Conservation (phyloP, 2,888 invertebrate genomes). For the Dryobota labecula region DNA sequence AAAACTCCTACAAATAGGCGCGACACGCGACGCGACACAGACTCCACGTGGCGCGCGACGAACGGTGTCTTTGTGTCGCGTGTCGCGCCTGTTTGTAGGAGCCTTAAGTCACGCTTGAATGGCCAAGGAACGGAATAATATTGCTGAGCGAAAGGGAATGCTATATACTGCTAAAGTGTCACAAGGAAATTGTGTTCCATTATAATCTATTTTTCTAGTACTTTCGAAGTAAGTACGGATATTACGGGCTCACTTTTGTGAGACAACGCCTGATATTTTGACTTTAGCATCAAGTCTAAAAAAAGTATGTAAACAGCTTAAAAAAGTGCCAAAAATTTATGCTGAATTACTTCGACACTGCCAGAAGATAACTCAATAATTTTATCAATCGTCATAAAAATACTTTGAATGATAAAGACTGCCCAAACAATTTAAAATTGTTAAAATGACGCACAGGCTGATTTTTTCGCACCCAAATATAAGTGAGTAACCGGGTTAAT, state of each 20-base stretch:
- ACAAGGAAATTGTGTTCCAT: neutral
- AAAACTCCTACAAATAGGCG: too few relatives aligned
- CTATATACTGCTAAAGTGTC: neutral
- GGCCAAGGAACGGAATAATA: neutral
- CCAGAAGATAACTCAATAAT: neutral
- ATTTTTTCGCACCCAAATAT: conserved; percentile 31
- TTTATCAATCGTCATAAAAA: conserved; percentile 44
- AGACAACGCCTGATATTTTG: neutral
- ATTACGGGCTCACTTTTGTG: neutral
- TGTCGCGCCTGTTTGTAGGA: too few relatives aligned
- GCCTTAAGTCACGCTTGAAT: neutral
- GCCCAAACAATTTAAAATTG: conserved; percentile 49
- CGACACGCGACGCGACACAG: too few relatives aligned
- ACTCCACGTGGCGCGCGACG: too few relatives aligned
- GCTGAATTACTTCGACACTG: neutral
- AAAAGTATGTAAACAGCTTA: neutral
- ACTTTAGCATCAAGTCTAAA: neutral
- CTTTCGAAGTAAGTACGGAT: neutral
- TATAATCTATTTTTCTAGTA: neutral
- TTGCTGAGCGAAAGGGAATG: neutral
- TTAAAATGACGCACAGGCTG: conserved; percentile 53
- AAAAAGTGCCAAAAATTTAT: neutral
- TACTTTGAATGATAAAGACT: conserved; percentile 36
- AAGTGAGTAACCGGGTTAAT: conserved; percentile 55
- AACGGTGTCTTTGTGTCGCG: too few relatives aligned